Evolutionary conservation across 2,888 invertebrate genomes (phyloP), one percentile per base, ranked within the genome.

Genomic region (Morpho helenor): DNA sequence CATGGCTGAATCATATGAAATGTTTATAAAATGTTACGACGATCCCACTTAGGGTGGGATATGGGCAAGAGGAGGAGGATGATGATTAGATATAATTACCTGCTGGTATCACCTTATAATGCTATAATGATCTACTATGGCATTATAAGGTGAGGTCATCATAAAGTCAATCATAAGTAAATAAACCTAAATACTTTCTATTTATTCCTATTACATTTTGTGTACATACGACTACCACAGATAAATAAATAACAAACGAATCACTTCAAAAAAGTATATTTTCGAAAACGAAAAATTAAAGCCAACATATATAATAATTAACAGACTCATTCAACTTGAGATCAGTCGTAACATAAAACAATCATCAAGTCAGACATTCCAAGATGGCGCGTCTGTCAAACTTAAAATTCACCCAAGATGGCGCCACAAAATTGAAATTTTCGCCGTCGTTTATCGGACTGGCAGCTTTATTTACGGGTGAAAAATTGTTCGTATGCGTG

Each of bases 321-420:
- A n/a, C 9, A 42, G 4, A 31, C 31, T 3, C 31, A 31, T 31
- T 31, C 31, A 31, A 31, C 3, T 31, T 44, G 52, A 58, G 49
- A 56, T 59, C 56, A 59, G 23, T 43, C 45, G 22, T 44, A 42
- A 40, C 7, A 42, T 23, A 49, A 57, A 42, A 44, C 23, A 23
- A 44, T 55, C 66, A 16, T 88, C 82, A 87, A 73, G 83, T 84
- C n/a, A 88, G 76, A 61, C 85, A 84, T 16, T 88, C 86, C 2
- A 88, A 69, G 43, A 94, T 92, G 10, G 93, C 93, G 60, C 87
- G 88, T 64, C 82, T 86, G 70, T 94, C 92, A 70, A 94, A 93
- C 75, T 92, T 93, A 72, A 94, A 94, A 77, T 93, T 92, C 7
- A 92, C 84, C 94, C 94, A 94, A 3, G 93, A 92, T 0, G 93